phyloP scores from a whole-genome alignment of 2,113 vertebrate species.

The Rhipidura dahli region DNA sequence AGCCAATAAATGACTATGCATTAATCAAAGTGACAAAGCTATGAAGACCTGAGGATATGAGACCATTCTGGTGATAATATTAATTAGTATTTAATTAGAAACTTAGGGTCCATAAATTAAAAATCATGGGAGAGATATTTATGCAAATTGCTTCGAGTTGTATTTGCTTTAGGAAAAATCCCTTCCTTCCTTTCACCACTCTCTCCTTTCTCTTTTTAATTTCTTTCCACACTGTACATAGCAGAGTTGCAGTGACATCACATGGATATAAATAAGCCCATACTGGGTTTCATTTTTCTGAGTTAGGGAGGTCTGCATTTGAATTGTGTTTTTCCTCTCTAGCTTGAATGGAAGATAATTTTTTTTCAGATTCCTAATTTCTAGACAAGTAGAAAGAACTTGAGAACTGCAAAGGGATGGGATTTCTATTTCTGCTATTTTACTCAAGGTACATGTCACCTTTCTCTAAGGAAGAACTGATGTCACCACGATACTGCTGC shows the following conservation, averaged over 20 bases:
- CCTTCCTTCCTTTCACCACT: neutral
- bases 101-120: constrained; percentile 83
- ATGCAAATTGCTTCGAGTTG: constrained; percentile 69
- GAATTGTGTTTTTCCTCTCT: constrained; percentile 19
- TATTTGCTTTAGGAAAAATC: constrained; percentile 52
- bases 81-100: constrained; percentile 92
- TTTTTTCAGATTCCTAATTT: constrained; percentile 23
- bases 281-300: constrained; percentile 42
- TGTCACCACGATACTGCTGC: neutral
- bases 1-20: constrained; percentile 83
- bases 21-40: constrained; percentile 85
- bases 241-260: constrained; percentile 35
- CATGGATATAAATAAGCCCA: neutral
- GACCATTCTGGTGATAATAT: constrained; percentile 79
- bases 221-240: neutral
- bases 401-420: neutral
- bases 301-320: constrained; percentile 7
- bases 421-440: neutral
- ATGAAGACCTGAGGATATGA: constrained; percentile 72
- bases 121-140: constrained; percentile 72
- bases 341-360: neutral
- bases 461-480: constrained; percentile 33
- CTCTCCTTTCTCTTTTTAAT: neutral
- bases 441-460: neutral
- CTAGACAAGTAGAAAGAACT: neutral